phyloP scores from a whole-genome alignment of 1,140 invertebrate species.

The Drosophila azteca region DNA sequence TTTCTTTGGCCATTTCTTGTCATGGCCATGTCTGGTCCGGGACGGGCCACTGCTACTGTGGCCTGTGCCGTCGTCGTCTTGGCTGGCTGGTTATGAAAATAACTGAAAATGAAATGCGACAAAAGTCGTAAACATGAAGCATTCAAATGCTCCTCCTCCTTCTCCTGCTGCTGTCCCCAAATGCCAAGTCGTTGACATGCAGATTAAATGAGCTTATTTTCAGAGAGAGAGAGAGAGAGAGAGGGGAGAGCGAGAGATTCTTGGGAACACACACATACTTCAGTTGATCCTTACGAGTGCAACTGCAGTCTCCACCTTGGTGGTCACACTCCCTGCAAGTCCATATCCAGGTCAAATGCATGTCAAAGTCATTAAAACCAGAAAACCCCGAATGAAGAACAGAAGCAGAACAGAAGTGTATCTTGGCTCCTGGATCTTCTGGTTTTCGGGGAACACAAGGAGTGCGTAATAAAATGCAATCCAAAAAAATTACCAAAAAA shows the following conservation, averaged over 20 bases:
- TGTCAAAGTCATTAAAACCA: conserved; percentile 73
- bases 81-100: conserved; percentile 45
- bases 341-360: conserved; percentile 57
- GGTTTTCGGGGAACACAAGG: conserved; percentile 50
- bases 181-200: conserved; percentile 52
- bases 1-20: conserved; percentile 67
- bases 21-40: conserved; percentile 71
- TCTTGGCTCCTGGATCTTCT: conserved; percentile 49
- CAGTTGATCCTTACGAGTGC: conserved; percentile 37
- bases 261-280: conserved; percentile 3
- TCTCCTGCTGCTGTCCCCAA: background rate
- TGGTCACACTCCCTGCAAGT: conserved; percentile 45
- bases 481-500: conserved; percentile 47
- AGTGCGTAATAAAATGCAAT: conserved; percentile 61
- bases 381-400: background rate
- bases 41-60: too few relatives aligned
- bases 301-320: conserved; percentile 19
- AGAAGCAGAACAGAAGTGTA: conserved; percentile 5
- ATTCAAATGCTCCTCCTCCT: conserved; percentile 62
- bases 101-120: conserved; percentile 67
- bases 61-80: conserved; percentile 16
- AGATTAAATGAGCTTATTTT: conserved; percentile 29
- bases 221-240: background rate
- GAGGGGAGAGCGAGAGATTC: background rate
- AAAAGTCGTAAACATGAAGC: conserved; percentile 62